phyloP scores from a whole-genome alignment of 2,113 vertebrate genomes.

The Sigmodon hispidus region DNA sequence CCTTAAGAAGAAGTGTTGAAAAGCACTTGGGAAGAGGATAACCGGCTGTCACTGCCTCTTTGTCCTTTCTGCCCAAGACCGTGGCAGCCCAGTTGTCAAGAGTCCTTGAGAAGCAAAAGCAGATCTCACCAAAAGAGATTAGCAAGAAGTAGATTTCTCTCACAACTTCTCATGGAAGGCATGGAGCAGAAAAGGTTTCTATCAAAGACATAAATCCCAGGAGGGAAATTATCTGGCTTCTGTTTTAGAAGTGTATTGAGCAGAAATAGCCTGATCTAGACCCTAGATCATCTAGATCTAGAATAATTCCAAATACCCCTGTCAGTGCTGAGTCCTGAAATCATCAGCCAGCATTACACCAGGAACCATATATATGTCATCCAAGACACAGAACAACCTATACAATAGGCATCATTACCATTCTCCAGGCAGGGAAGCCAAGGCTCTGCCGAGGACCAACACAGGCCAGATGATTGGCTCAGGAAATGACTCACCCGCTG shows the following conservation, averaged over 20 bases:
- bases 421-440: not conserved
- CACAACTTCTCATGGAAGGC: not conserved
- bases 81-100: not conserved
- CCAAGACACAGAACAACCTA: not conserved
- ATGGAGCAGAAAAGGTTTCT: not conserved
- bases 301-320: not conserved
- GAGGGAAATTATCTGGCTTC: not conserved
- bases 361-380: not conserved
- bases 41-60: not conserved
- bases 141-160: slow-evolving; percentile 3
- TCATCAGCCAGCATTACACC: not conserved
- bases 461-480: not conserved
- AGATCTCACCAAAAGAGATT: not conserved
- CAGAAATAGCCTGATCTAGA: not conserved
- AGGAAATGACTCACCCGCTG: not conserved
- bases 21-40: not conserved
- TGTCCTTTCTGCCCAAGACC: not conserved
- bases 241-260: not conserved
- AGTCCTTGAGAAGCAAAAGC: not conserved
- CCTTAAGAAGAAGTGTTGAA: not conserved
- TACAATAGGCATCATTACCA: not conserved
- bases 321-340: not conserved
- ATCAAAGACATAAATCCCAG: slow-evolving; percentile 17
- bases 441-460: not conserved
- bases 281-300: too few species aligned